Evolutionary conservation across 2,797 vertebrate genomes (phyloP).

Genomic region (Macroramphosus scolopax): DNA sequence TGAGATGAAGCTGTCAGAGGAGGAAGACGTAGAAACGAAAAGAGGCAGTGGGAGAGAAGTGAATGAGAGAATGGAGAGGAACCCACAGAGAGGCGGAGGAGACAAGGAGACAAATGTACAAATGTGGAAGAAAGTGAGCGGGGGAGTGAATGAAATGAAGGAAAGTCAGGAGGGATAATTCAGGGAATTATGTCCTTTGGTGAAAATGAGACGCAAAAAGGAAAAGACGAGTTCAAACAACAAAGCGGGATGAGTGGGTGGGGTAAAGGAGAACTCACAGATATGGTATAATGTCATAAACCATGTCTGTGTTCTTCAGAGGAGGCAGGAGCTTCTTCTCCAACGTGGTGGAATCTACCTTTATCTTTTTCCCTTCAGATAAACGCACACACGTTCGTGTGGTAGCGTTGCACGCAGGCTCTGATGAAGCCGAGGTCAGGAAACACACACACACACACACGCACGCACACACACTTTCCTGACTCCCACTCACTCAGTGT

Average conservation of each 20-base stretch:
- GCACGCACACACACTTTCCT: conserved; percentile 7
- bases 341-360: conserved; percentile 5
- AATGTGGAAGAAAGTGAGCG: conserved; percentile 41
- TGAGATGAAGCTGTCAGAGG: conserved; percentile 50
- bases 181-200: conserved; percentile 69
- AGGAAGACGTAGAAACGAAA: conserved; percentile 34
- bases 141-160: conserved; percentile 54
- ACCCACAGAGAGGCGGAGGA: conserved; percentile 25
- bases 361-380: background rate
- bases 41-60: conserved; percentile 40
- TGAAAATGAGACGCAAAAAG: conserved; percentile 36
- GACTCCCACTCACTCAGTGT: conserved; percentile 46
- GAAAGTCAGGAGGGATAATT: conserved; percentile 61
- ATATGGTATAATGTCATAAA: conserved; percentile 27
- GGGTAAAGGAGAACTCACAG: conserved; percentile 22
- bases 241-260: conserved; percentile 49
- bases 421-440: conserved; percentile 42
- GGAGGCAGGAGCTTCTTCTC: conserved; percentile 16
- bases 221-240: conserved; percentile 30
- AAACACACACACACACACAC: conserved; percentile 16
- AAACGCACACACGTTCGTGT: background rate
- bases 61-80: conserved; percentile 14
- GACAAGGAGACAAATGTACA: conserved; percentile 46
- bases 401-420: background rate
- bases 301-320: conserved; percentile 7